Evolutionary conservation across 2,113 vertebrate species (phyloP).

Genomic region (Colossoma macropomum): DNA sequence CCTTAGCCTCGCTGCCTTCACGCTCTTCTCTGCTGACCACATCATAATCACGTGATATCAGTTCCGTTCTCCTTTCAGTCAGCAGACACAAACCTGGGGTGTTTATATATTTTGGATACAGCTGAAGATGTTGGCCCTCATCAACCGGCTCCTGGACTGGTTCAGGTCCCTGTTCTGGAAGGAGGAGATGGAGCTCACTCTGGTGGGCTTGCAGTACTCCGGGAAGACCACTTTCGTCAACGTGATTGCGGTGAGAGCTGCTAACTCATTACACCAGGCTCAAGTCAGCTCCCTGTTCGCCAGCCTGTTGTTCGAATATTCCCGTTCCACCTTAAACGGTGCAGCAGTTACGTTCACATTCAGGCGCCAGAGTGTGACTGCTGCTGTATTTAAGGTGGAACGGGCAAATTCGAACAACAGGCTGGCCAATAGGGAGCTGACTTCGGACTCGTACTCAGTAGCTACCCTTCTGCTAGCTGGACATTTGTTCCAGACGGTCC

Average conservation of each 20-base stretch:
- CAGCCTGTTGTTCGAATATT: too few species aligned
- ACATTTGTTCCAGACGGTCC: too few species aligned
- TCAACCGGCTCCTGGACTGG: slow-evolving; percentile 88
- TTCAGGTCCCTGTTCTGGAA: slow-evolving; percentile 88
- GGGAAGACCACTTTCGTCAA: slow-evolving; percentile 92
- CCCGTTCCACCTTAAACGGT: too few species aligned
- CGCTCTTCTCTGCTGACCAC: background rate
- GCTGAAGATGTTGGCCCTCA: slow-evolving; percentile 80
- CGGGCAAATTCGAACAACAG: too few species aligned
- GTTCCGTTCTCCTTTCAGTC: slow-evolving; percentile 17
- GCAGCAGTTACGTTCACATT: too few species aligned
- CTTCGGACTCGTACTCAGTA: too few species aligned
- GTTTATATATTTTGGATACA: background rate
- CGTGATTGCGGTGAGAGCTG: slow-evolving; percentile 83
- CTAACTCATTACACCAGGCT: slow-evolving; percentile 44
- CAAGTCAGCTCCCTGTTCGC: too few species aligned
- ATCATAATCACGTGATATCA: slow-evolving; percentile 18
- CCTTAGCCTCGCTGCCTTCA: background rate
- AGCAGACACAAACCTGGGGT: background rate
- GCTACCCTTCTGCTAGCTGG: too few species aligned
- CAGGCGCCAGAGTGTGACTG: too few species aligned
- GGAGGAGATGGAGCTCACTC: slow-evolving; percentile 90
- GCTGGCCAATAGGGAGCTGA: too few species aligned
- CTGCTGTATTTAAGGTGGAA: too few species aligned
- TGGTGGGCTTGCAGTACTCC: slow-evolving; percentile 88